Evolutionary conservation across 1,140 invertebrate genomes (phyloP).

Genomic region (Ostrea denselamellosa): DNA sequence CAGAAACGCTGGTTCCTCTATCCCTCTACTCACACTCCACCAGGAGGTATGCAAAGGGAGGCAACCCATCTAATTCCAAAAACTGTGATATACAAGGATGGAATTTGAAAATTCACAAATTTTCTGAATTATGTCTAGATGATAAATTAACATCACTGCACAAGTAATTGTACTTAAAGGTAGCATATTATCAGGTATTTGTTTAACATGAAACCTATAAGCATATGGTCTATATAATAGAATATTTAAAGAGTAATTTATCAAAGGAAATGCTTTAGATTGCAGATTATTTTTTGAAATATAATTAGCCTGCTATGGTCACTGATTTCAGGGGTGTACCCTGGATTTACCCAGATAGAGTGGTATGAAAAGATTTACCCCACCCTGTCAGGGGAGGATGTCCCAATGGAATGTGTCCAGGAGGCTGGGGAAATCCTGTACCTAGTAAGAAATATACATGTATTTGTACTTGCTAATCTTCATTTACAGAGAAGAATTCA

Average conservation of each 20-base stretch:
- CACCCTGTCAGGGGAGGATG: constrained; percentile 45
- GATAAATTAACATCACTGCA: too few species aligned
- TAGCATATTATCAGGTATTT: too few species aligned
- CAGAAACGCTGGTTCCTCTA: constrained; percentile 76
- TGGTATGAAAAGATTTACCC: constrained; percentile 65
- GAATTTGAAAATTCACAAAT: background rate
- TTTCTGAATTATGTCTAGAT: too few species aligned
- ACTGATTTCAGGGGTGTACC: constrained; percentile 63
- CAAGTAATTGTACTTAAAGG: too few species aligned
- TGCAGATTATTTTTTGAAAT: too few species aligned
- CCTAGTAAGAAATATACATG: constrained; percentile 59
- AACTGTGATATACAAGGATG: background rate
- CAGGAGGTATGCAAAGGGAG: constrained; percentile 68
- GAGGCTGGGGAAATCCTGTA: constrained; percentile 74
- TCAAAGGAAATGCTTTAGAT: too few species aligned
- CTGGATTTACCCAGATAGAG: constrained; percentile 64
- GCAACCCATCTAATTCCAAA: background rate
- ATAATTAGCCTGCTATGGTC: background rate
- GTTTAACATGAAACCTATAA: too few species aligned
- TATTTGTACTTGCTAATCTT: too few species aligned
- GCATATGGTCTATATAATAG: too few species aligned
- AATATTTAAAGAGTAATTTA: too few species aligned
- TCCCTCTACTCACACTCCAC: constrained; percentile 67
- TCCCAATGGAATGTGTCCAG: constrained; percentile 71
- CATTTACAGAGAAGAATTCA: too few species aligned